Base-by-base conservation (phyloP, 2,888 invertebrate genomes). In the Phania funesta region DNA sequence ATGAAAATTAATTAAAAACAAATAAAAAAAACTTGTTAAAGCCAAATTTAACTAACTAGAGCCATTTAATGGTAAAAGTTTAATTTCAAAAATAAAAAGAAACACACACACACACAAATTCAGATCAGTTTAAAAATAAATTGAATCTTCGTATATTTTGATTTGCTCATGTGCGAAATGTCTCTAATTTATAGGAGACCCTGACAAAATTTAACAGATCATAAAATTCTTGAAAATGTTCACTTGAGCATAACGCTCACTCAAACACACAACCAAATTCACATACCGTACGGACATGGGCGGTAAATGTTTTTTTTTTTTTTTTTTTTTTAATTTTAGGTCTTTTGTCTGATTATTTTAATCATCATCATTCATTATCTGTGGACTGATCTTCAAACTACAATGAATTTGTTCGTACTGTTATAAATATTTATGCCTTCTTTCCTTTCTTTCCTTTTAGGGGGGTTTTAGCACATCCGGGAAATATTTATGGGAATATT, bases 121-220 rank as follows among this genome's bases (percentile, higher is more conserved):
- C 13, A 67, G 22, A 62, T 62, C 54, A 81, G n/a, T 26, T 54
- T 2, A 38, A 68, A 38, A 38, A 38, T 54, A 18, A 58, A 58
- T 22, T 41, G 3, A 68, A 74, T 46, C n/a, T 60, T n/a, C 60
- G 50, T n/a, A 26, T 2, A 56, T 58, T 60, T 48, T 24, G 13
- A 58, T 38, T 22, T 67, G 52, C 4, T 60, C 60, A 44, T 60
- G 50, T 76, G 68, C 70, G 9, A 48, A 80, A 67, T 87, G 46
- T 8, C 70, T 46, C 26, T 50, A 58, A 44, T 76, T 71, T 77
- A 35, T 82, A 58, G 18, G 52, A 52, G 70, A 64, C 52, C 74
- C 87, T 87, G 87, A 88, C 88, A 87, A 89, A 88, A 88, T 81
- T 87, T 85, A 88, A 89, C 86, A 88, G 87, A 84, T 88, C 89